Evolutionary conservation across 2,888 invertebrate species (phyloP), one percentile per base, ranked within the genome.

Genomic region (Operophtera brumata): DNA sequence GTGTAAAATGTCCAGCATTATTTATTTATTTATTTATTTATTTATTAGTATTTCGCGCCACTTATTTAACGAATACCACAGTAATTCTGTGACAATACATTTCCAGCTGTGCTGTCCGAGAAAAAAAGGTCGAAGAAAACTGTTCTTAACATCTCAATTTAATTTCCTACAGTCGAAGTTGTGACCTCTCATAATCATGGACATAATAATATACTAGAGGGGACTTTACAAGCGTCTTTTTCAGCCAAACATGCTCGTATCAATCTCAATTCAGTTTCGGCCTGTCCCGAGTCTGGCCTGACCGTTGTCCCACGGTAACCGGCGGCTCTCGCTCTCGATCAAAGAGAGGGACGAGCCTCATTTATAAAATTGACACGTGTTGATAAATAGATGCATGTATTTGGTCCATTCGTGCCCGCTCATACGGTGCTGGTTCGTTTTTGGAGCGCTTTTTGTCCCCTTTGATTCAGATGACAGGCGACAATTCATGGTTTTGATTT

Each of bases 341-440:
- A 80, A 77, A 80, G 74, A 45, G 57, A 62, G 69, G 70, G 71
- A 67, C 73, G 65, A 59, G 54, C 52, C 71, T 77, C 82, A 78
- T 82, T 82, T 82, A 80, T 82, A 82, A 81, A 75, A 80, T 79
- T 82, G 82, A 84, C 84, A 80, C 82, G 77, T 73, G 76, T 73
- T 75, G 73, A 78, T 78, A 76, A 77, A 76, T 72, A 65, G 62
- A 65, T 65, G 64, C 73, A 68, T 73, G 70, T 71, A 77, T 77
- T 73, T 70, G 75, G 77, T 67, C 57, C 70, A 59, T 61, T 59
- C 67, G 64, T 63, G 63, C 50, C 57, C 58, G 62, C 35, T 47
- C 56, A 63, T 50, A 58, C 44, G 56, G 34, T 52, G 51, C 54
- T 42, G 50, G 46, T 55, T 55, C 53, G 49, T 59, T 61, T 61